Evolutionary conservation across 2,888 invertebrate species (phyloP).

Genomic region (Shargacucullia verbasci): DNA sequence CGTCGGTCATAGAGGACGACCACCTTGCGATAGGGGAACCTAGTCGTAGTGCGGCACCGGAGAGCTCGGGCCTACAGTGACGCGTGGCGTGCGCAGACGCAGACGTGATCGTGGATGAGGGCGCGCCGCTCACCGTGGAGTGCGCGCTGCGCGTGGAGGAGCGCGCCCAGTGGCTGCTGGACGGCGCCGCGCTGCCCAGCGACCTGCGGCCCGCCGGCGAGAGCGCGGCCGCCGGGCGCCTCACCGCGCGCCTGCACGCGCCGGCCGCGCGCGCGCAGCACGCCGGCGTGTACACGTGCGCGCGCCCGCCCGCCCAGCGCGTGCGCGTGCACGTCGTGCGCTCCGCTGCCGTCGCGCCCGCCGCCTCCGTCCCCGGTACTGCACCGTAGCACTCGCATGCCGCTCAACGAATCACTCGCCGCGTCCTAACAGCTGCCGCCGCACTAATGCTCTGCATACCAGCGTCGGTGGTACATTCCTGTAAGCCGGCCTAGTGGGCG

Average conservation of each 20-base stretch:
- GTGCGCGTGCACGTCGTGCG: conserved; percentile 68
- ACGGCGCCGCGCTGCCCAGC: conserved; percentile 68
- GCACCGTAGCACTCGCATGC: conserved; percentile 46
- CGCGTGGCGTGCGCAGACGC: conserved; percentile 60
- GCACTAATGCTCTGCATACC: too few relatives aligned
- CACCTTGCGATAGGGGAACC: background rate
- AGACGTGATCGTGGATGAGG: conserved; percentile 70
- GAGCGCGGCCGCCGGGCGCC: conserved; percentile 60
- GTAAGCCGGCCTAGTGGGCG: background rate
- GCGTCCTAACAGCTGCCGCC: too few relatives aligned
- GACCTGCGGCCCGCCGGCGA: conserved; percentile 71
- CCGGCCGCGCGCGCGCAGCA: conserved; percentile 66
- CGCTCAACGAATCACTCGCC: conserved; percentile 20
- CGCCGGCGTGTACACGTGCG: conserved; percentile 77
- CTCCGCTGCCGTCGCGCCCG: conserved; percentile 38
- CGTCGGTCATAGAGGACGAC: too few relatives aligned
- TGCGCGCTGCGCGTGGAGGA: conserved; percentile 76
- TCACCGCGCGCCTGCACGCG: conserved; percentile 69
- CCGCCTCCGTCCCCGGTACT: conserved; percentile 47
- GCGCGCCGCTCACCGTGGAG: conserved; percentile 78
- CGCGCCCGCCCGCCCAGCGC: conserved; percentile 63
- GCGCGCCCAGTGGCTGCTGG: conserved; percentile 69
- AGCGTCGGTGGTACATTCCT: conserved; percentile 2
- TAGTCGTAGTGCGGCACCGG: conserved; percentile 4
- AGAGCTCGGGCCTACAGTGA: conserved; percentile 15